Conservation (phyloP, 2,888 invertebrate species). For the Amiota minor region DNA sequence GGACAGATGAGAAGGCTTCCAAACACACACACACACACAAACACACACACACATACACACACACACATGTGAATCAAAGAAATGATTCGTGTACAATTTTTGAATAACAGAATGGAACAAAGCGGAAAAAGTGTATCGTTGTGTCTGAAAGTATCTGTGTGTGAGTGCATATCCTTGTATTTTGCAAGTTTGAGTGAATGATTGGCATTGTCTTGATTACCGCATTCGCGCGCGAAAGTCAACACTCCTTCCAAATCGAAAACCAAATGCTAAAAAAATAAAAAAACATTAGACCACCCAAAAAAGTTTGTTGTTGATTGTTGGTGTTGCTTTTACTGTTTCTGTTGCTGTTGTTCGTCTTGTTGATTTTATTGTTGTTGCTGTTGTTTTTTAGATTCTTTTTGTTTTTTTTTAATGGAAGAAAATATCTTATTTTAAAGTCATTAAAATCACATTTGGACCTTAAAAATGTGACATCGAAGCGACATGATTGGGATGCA, state of each 20-base stretch:
- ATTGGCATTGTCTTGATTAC: constrained; percentile 27
- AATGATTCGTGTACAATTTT: too few relatives aligned
- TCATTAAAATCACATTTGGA: constrained; percentile 64
- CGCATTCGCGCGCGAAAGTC: not conserved
- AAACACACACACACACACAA: too few relatives aligned
- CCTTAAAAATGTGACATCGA: constrained; percentile 43
- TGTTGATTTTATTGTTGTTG: too few relatives aligned
- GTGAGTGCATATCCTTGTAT: not conserved
- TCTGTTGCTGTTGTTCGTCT: too few relatives aligned
- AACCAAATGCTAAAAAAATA: too few relatives aligned
- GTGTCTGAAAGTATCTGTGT: constrained; percentile 36
- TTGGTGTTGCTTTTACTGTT: too few relatives aligned
- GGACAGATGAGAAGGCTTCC: too few relatives aligned
- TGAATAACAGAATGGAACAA: constrained; percentile 49
- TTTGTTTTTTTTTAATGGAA: constrained; percentile 7
- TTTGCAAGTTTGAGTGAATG: constrained; percentile 1
- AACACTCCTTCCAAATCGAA: not conserved
- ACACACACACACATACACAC: too few relatives aligned
- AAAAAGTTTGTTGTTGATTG: too few relatives aligned
- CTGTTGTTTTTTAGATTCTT: not conserved
- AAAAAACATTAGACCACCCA: too few relatives aligned
- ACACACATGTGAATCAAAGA: too few relatives aligned
- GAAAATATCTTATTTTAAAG: constrained; percentile 59
- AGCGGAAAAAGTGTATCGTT: constrained; percentile 40
- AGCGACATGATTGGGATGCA: constrained; percentile 16